phyloP scores from a whole-genome alignment of 2,888 invertebrate genomes.

The Ennomos quercinarius region DNA sequence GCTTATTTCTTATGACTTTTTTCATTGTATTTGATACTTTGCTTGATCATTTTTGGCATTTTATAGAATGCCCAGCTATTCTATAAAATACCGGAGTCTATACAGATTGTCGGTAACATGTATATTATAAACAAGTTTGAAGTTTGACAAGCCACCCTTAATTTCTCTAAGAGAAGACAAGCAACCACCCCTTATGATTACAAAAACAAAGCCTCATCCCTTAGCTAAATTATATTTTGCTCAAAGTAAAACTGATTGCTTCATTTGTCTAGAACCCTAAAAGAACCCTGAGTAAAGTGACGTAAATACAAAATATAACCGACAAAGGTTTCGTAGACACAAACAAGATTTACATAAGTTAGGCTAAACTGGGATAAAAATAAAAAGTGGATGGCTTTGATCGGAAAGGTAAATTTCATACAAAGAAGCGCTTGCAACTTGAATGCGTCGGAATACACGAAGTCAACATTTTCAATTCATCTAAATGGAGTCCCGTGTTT shows the following conservation, averaged over 20 bases:
- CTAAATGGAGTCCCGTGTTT: too few relatives aligned
- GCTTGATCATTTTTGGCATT: too few relatives aligned
- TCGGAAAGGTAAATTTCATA: conserved; percentile 3
- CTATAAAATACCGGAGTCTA: too few relatives aligned
- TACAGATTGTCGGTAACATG: too few relatives aligned
- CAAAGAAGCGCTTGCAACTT: too few relatives aligned
- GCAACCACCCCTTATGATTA: conserved; percentile 8
- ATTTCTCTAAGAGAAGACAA: background rate
- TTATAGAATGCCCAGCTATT: too few relatives aligned
- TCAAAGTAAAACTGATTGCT: conserved; percentile 22
- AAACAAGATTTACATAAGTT: conserved; percentile 22
- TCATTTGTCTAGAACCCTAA: conserved; percentile 21
- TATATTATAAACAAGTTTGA: too few relatives aligned
- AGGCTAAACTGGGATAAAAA: conserved; percentile 7
- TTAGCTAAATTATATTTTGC: conserved; percentile 12
- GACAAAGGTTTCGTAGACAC: conserved; percentile 14
- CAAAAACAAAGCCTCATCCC: conserved; percentile 7
- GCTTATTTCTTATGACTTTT: too few relatives aligned
- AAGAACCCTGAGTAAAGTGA: conserved; percentile 7
- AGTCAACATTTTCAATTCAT: too few relatives aligned
- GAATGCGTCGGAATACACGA: too few relatives aligned
- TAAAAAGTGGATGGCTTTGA: conserved; percentile 1
- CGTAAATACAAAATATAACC: conserved; percentile 19
- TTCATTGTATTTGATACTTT: too few relatives aligned
- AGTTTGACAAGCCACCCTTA: background rate